Conservation (phyloP, 2,797 vertebrate species). For the Etheostoma perlongum region DNA sequence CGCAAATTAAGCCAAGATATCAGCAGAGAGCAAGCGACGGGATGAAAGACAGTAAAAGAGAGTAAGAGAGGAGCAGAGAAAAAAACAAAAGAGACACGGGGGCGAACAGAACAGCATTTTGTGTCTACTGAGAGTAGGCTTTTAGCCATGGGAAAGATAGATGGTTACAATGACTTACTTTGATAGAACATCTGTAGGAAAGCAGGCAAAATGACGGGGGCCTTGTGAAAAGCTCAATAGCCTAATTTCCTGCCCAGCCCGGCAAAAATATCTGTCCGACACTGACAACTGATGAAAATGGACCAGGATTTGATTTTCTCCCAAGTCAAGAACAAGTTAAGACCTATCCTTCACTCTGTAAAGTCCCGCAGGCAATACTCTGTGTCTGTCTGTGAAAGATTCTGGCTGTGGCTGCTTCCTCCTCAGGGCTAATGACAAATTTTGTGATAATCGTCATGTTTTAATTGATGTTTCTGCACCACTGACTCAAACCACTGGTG, state of each 20-base stretch:
- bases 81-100: slow-evolving; percentile 36
- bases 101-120: slow-evolving; percentile 46
- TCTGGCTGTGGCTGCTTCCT: slow-evolving; percentile 52
- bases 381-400: slow-evolving; percentile 41
- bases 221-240: slow-evolving; percentile 92
- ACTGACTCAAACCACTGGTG: slow-evolving; percentile 73
- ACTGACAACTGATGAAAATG: slow-evolving; percentile 94
- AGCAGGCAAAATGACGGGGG: slow-evolving; percentile 85
- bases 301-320: slow-evolving; percentile 89
- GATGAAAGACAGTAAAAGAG: slow-evolving; percentile 12
- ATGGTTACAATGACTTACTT: slow-evolving; percentile 92
- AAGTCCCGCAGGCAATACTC: slow-evolving; percentile 75
- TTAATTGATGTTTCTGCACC: slow-evolving; percentile 84
- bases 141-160: slow-evolving; percentile 91
- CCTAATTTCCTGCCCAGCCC: slow-evolving; percentile 94
- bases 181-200: slow-evolving; percentile 91
- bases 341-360: slow-evolving; percentile 81
- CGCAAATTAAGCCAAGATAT: slow-evolving; percentile 91
- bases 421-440: slow-evolving; percentile 79
- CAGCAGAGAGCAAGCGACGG: slow-evolving; percentile 55
- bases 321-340: slow-evolving; percentile 88
- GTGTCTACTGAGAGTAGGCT: slow-evolving; percentile 83
- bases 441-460: slow-evolving; percentile 81
- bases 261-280: slow-evolving; percentile 89
- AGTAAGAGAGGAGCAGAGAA: slow-evolving; percentile 25